Conservation (phyloP, 2,113 vertebrate genomes). For the Sphyrna mokarran region DNA sequence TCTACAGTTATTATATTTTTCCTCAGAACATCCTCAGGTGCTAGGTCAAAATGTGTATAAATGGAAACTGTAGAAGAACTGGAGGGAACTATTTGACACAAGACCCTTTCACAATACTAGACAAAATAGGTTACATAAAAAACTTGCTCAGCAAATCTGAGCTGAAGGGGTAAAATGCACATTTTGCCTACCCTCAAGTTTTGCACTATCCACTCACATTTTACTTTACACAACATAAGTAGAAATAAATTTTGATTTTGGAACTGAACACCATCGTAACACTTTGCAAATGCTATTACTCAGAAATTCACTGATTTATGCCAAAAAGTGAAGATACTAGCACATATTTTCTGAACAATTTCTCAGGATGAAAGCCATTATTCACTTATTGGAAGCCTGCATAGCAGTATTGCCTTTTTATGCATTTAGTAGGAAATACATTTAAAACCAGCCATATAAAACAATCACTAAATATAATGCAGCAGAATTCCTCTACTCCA, state of each 20-base stretch:
- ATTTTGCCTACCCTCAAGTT: neutral
- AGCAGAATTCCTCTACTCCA: neutral
- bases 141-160: neutral
- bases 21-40: neutral
- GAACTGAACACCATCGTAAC: neutral
- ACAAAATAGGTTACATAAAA: neutral
- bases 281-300: neutral
- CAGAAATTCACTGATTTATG: neutral
- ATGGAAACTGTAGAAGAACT: neutral
- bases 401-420: neutral
- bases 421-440: neutral
- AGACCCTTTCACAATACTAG: neutral
- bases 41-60: neutral
- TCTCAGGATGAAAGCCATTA: neutral
- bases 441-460: neutral
- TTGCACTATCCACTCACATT: neutral
- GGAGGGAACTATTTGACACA: neutral
- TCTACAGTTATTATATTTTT: neutral
- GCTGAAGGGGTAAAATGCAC: neutral
- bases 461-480: neutral
- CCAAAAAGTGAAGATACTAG: too few species aligned
- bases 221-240: neutral
- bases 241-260: neutral
- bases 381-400: neutral
- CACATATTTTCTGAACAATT: neutral